phyloP scores from a whole-genome alignment of 2,113 vertebrate genomes.

The Haemorhous mexicanus region DNA sequence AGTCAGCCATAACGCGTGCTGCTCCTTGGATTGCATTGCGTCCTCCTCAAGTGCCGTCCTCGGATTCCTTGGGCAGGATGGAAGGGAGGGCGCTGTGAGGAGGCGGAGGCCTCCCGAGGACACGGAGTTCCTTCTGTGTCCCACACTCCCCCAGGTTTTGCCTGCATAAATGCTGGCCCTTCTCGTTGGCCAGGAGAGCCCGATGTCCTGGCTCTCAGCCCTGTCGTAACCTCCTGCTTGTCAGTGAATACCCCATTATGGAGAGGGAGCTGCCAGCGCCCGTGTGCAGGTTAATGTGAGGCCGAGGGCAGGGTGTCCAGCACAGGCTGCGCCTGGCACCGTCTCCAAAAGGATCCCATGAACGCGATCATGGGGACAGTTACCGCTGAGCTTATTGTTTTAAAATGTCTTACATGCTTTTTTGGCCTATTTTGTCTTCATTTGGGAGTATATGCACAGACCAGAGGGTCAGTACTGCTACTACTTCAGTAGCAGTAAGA shows the following conservation, averaged over 20 bases:
- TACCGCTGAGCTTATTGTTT: not conserved
- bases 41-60: not conserved
- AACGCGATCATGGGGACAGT: accelerated
- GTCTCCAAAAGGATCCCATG: not conserved
- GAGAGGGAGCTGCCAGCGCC: accelerated
- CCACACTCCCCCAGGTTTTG: accelerated
- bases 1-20: not conserved
- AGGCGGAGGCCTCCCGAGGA: not conserved
- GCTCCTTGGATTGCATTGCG: not conserved
- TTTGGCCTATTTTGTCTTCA: not conserved
- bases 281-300: not conserved
- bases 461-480: not conserved
- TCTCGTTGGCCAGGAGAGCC: not conserved
- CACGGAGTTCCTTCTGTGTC: accelerated
- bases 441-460: not conserved
- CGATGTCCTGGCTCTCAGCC: not conserved
- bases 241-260: not conserved
- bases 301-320: not conserved
- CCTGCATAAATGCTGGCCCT: not conserved
- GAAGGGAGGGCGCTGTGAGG: not conserved
- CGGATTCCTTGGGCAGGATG: not conserved
- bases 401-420: not conserved
- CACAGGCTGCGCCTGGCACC: accelerated
- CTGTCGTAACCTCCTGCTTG: not conserved
- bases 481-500: too few relatives aligned